Percentiles rank a stretch among this genome's conserved stretches.
These are phyloP conservation scores for Takifugu ocellatus DNA, from an alignment of 2,797 vertebrate genomes.

Conservation along the genomic window DNA sequence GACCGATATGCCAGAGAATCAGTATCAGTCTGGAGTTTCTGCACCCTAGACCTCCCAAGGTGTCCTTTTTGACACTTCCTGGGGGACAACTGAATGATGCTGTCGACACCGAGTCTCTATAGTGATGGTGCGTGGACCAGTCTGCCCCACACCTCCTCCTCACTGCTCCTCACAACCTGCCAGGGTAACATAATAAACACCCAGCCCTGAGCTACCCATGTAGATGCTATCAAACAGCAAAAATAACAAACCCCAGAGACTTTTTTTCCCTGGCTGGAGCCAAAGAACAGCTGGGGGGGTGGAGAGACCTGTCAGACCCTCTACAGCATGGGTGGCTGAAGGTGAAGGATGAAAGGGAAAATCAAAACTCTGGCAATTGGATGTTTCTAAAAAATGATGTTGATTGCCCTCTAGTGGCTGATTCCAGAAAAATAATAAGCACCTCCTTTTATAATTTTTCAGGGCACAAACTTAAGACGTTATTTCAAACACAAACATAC, in stretches of 20 bases:
- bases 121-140: slow-evolving; percentile 49
- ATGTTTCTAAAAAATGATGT: no score
- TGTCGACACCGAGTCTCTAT: slow-evolving; percentile 75
- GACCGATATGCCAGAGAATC: background rate
- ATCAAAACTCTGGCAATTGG: no score
- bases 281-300: slow-evolving; percentile 77
- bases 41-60: slow-evolving; percentile 62
- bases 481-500: no score
- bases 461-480: no score
- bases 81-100: slow-evolving; percentile 78
- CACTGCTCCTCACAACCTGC: slow-evolving; percentile 62
- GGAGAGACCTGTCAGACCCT: slow-evolving; percentile 48
- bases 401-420: no score
- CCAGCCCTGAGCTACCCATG: slow-evolving; percentile 69
- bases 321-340: slow-evolving; percentile 59
- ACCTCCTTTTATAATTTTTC: no score
- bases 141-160: slow-evolving; percentile 17
- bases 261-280: slow-evolving; percentile 88
- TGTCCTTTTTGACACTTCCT: slow-evolving; percentile 84
- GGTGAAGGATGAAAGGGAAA: slow-evolving; percentile 15
- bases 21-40: background rate
- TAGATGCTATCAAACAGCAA: slow-evolving; percentile 84
- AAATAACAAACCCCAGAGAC: slow-evolving; percentile 86
- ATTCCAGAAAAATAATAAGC: no score
- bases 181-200: slow-evolving; percentile 76